Conservation (phyloP, 2,888 invertebrate species). For the Nysson spinosus region DNA sequence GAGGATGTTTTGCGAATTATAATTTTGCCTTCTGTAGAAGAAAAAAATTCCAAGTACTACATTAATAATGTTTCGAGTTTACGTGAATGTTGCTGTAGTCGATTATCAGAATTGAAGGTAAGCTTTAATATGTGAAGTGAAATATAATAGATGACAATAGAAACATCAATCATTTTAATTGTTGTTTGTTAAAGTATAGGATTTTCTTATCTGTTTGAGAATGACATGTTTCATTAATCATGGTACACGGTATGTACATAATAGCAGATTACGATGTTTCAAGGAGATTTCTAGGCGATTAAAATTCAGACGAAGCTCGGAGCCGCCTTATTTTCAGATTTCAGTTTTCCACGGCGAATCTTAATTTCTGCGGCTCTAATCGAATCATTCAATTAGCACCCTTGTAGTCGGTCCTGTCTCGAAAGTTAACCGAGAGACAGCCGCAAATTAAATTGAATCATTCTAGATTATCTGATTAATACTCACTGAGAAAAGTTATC, state of each 20-base stretch:
- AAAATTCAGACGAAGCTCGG: constrained; percentile 57
- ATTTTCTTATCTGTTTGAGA: no score
- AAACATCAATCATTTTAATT: no score
- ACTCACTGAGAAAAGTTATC: constrained; percentile 61
- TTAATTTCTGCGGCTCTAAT: constrained; percentile 71
- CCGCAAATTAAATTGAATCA: constrained; percentile 68
- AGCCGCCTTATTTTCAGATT: constrained; percentile 66
- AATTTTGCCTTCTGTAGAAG: no score
- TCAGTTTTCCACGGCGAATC: constrained; percentile 61
- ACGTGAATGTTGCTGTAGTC: no score
- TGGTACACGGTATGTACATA: background rate
- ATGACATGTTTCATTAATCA: constrained; percentile 23
- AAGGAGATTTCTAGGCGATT: constrained; percentile 45
- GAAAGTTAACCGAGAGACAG: constrained; percentile 70
- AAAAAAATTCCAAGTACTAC: no score
- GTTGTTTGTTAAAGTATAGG: no score
- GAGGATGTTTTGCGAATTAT: no score
- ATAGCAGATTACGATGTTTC: background rate
- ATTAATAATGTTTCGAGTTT: no score
- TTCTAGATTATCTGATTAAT: constrained; percentile 71
- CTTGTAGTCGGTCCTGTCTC: constrained; percentile 62
- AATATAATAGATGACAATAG: background rate
- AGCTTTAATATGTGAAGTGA: background rate
- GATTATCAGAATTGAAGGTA: no score
- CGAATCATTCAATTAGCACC: constrained; percentile 74